Evolutionary conservation across 2,113 vertebrate genomes (phyloP).

Genomic region (Cygnus buccinator): DNA sequence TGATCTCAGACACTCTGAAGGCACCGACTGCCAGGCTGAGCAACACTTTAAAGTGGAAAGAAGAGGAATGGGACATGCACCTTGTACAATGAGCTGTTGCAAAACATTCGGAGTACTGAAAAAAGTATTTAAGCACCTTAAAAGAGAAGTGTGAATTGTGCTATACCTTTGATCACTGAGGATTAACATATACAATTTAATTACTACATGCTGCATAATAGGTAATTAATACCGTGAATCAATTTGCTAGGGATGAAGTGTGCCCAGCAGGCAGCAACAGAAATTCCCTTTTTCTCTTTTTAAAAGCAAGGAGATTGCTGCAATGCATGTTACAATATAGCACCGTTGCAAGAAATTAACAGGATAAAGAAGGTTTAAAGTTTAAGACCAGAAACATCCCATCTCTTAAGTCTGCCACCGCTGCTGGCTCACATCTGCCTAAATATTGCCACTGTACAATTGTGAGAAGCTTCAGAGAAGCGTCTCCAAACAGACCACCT

Average conservation of each 20-base stretch:
- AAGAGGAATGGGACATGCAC: neutral
- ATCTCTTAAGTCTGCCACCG: neutral
- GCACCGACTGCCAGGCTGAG: neutral
- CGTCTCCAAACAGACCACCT: neutral
- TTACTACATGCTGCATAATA: neutral
- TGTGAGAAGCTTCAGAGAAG: neutral
- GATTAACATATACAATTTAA: neutral
- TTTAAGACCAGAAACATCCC: neutral
- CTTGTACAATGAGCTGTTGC: neutral
- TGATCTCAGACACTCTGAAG: neutral
- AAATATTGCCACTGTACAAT: neutral
- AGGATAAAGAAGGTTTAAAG: neutral
- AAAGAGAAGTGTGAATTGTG: neutral
- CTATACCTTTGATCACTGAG: neutral
- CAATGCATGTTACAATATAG: fast-evolving
- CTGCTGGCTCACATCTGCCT: neutral
- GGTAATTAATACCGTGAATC: neutral
- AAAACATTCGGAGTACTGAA: neutral
- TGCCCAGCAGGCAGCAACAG: neutral
- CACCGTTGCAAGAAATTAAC: neutral
- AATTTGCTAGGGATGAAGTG: neutral
- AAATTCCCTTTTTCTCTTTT: neutral
- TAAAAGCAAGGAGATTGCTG: neutral
- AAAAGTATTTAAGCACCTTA: neutral
- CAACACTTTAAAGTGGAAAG: neutral